Evolutionary conservation across 2,888 invertebrate species (phyloP).

Genomic region (Saturnia pavonia): DNA sequence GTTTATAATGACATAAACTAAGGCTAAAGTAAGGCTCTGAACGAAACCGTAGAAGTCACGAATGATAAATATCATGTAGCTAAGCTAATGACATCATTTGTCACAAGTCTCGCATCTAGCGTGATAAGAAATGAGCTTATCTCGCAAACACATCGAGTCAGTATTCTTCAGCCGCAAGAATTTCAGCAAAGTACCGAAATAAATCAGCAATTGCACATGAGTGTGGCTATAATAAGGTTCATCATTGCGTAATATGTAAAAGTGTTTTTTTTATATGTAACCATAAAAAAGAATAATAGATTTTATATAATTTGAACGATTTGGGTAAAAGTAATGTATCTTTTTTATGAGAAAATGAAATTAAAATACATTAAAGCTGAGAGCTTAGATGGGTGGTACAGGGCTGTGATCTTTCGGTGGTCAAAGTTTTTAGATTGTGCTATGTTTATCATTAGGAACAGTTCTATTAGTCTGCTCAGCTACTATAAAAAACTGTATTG

Average conservation of each 20-base stretch:
- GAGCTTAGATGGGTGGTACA: no score
- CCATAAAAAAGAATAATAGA: not conserved
- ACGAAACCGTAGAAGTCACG: conserved; percentile 11
- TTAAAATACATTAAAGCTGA: not conserved
- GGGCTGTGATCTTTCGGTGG: no score
- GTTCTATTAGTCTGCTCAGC: no score
- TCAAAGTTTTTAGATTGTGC: no score
- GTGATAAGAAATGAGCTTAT: conserved; percentile 66
- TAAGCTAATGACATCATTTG: conserved; percentile 50
- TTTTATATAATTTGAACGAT: no score
- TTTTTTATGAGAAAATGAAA: not conserved
- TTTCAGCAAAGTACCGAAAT: conserved; percentile 16
- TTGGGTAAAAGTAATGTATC: not conserved
- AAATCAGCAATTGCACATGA: conserved; percentile 2
- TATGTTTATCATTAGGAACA: no score
- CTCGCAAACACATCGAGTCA: conserved; percentile 54
- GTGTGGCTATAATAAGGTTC: not conserved
- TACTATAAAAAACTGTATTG: not conserved
- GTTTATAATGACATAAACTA: not conserved
- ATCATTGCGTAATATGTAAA: not conserved
- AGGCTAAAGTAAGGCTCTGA: not conserved
- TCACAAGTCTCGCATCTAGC: conserved; percentile 38
- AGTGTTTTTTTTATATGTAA: not conserved
- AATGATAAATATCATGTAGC: conserved; percentile 24
- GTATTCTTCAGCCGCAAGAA: conserved; percentile 48